Conservation (phyloP, 1,140 invertebrate genomes). For the Scaptodrosophila lebanonensis region DNA sequence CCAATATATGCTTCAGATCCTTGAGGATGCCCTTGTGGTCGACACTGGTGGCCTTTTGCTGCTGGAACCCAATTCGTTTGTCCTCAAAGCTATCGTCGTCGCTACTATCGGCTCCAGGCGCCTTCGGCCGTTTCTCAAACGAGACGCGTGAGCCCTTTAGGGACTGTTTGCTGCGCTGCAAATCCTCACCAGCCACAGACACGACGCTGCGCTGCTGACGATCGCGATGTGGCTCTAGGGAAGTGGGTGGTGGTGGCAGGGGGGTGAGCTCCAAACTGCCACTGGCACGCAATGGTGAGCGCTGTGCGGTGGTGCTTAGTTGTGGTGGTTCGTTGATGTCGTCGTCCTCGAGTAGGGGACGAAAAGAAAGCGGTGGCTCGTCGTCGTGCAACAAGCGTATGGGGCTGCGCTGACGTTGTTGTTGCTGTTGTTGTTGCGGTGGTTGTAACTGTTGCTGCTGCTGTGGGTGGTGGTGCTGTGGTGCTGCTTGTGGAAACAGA, state of each 20-base stretch:
- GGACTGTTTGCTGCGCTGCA: conserved; percentile 70
- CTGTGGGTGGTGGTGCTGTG: conserved; percentile 47
- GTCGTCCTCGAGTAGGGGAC: conserved; percentile 61
- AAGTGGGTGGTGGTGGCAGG: conserved; percentile 61
- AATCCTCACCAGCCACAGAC: conserved; percentile 42
- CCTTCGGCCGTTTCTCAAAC: conserved; percentile 43
- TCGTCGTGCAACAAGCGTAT: conserved; percentile 40
- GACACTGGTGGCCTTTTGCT: conserved; percentile 72
- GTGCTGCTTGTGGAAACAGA: conserved; percentile 58
- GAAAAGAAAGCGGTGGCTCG: conserved; percentile 62
- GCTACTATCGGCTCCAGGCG: conserved; percentile 49
- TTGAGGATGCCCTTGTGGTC: conserved; percentile 77
- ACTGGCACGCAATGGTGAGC: conserved; percentile 40
- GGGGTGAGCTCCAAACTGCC: conserved; percentile 60
- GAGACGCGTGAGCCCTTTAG: conserved; percentile 72
- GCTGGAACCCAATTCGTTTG: conserved; percentile 66
- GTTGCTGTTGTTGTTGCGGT: not conserved
- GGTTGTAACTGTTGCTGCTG: no score
- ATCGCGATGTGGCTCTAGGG: conserved; percentile 62
- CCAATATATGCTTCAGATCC: conserved; percentile 67
- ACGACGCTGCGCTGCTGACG: conserved; percentile 57
- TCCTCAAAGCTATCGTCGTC: conserved; percentile 76
- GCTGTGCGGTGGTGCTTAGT: conserved; percentile 9
- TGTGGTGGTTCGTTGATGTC: conserved; percentile 63
- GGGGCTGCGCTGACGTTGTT: conserved; percentile 24